These are phyloP conservation scores for Sympetrum striolatum DNA, from an alignment of 2,888 invertebrate species.

Conservation along the genomic window DNA sequence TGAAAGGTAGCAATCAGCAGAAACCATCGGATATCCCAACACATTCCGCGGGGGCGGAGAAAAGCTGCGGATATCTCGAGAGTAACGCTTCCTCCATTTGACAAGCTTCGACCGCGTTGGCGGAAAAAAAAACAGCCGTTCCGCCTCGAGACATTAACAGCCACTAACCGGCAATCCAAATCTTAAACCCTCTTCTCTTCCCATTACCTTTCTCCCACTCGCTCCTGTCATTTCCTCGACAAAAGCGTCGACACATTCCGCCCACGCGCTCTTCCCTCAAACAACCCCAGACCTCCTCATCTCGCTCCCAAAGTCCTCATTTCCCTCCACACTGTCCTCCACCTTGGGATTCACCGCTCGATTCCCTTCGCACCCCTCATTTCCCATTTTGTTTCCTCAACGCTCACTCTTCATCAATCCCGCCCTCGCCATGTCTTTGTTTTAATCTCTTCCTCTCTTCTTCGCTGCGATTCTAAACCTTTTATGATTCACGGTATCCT, in stretches of 20 bases:
- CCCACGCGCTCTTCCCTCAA: not conserved
- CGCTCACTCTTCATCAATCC: not conserved
- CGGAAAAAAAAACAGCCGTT: no score
- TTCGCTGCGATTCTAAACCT: no score
- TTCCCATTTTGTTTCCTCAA: not conserved
- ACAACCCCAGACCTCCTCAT: not conserved
- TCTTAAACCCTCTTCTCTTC: not conserved
- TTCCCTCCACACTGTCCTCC: not conserved
- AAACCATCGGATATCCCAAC: not conserved
- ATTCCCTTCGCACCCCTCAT: not conserved
- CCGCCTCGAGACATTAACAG: not conserved
- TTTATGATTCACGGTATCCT: no score
- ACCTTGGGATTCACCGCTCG: not conserved
- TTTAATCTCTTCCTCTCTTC: no score
- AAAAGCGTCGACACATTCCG: not conserved
- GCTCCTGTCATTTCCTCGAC: constrained; percentile 1
- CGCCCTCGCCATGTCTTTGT: not conserved
- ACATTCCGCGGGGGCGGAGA: no score
- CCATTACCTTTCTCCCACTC: not conserved
- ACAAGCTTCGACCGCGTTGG: no score
- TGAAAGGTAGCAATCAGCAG: no score
- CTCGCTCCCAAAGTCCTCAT: not conserved
- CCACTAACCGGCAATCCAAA: not conserved
- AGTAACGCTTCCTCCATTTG: no score
- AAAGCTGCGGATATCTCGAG: no score